Evolutionary conservation across 1,140 invertebrate species (phyloP), one percentile per base, ranked within the genome.

Genomic region (Drosophila repletoides): DNA sequence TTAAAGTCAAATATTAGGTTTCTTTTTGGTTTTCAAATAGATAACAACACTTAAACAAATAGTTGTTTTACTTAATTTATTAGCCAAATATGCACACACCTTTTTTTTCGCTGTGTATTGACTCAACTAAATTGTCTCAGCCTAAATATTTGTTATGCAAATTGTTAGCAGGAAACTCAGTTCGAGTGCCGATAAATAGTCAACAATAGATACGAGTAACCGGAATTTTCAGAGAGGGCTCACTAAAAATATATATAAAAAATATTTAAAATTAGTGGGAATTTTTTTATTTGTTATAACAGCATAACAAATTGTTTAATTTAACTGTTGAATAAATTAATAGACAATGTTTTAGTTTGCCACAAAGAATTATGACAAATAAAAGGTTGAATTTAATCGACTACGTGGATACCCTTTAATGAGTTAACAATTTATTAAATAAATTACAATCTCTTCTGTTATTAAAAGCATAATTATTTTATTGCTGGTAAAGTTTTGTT

Each of bases 101-200:
- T n/a, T n/a, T n/a, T n/a, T n/a, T n/a, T n/a, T n/a, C n/a, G n/a
- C n/a, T n/a, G n/a, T n/a, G n/a, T n/a, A n/a, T n/a, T n/a, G n/a
- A 10, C 9, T 40, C n/a, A 40, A 40, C 14, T 17, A 40, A 51
- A 46, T 48, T 61, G 51, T 28, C 26, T 26, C 34, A 17, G 15
- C 6, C 34, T 38, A 22, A 24, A 28, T 52, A 48, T 73, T 84
- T 66, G 31, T 51, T 65, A 67, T 77, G 69, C 79, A 73, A 83
- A 84, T 70, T 66, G 49, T 28, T 49, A 21, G 26, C 66, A 41
- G 59, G 36, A 38, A 71, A 38, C 21, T 28, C n/a, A 48, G 17
- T 33, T 2, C 21, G 28, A 45, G 9, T 45, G 5, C 31, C n/a
- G 19, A 53, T 15, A 53, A 28, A 40, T 40, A 7, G 21, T 24